phyloP scores from a whole-genome alignment of 2,888 invertebrate genomes.

The Pyrgus malvae region DNA sequence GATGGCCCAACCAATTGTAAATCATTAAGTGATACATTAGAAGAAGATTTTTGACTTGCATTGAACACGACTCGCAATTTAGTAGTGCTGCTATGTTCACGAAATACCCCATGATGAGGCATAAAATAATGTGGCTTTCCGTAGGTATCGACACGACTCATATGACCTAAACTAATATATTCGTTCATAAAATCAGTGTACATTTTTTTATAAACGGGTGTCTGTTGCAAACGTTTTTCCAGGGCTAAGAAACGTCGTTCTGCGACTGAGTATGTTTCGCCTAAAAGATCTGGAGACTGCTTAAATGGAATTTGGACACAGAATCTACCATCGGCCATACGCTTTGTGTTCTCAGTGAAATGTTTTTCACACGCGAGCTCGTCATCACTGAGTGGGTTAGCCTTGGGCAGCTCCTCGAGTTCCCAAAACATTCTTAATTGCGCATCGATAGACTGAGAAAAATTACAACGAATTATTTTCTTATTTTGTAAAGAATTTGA shows the following conservation, averaged over 20 bases:
- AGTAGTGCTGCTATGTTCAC: slow-evolving; percentile 15
- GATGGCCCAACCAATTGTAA: slow-evolving; percentile 12
- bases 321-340: slow-evolving; percentile 19
- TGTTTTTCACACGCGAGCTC: slow-evolving; percentile 6
- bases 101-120: slow-evolving; percentile 21
- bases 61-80: slow-evolving; percentile 20
- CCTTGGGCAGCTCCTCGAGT: slow-evolving; percentile 24
- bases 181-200: slow-evolving; percentile 22
- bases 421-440: slow-evolving; percentile 35
- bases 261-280: slow-evolving; percentile 13
- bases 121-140: slow-evolving; percentile 9
- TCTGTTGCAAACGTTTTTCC: slow-evolving; percentile 14
- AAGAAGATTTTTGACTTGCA: slow-evolving; percentile 9
- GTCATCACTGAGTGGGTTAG: slow-evolving; percentile 2
- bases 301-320: slow-evolving; percentile 11
- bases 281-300: neutral
- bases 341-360: slow-evolving; percentile 4
- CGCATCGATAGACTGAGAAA: slow-evolving; percentile 23
- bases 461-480: slow-evolving; percentile 28
- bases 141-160: slow-evolving; percentile 12
- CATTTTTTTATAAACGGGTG: slow-evolving; percentile 13
- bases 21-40: slow-evolving; percentile 11
- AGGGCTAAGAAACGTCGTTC: slow-evolving; percentile 9
- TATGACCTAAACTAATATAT: slow-evolving; percentile 20
- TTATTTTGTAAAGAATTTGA: slow-evolving; percentile 7